phyloP scores from a whole-genome alignment of 2,888 invertebrate genomes.

The Eumerus sabulonum region DNA sequence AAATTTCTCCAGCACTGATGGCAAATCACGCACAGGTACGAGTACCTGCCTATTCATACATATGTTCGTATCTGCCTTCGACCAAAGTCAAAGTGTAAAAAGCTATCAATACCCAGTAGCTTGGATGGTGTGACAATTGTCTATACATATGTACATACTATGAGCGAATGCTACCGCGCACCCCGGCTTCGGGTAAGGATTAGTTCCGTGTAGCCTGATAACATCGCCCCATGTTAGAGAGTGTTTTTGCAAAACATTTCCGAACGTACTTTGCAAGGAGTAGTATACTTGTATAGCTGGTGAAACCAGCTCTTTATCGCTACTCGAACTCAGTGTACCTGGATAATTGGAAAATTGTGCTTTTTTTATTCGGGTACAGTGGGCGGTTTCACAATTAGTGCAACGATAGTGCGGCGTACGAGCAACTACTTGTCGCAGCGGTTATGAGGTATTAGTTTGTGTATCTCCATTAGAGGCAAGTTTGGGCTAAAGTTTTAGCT shows the following conservation, averaged over 20 bases:
- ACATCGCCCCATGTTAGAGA: slow-evolving; percentile 49
- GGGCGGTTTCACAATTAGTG: slow-evolving; percentile 26
- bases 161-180: slow-evolving; percentile 55
- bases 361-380: slow-evolving; percentile 37
- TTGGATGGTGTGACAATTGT: slow-evolving; percentile 57
- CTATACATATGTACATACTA: background rate
- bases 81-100: slow-evolving; percentile 60
- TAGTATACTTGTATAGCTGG: slow-evolving; percentile 15
- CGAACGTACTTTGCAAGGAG: slow-evolving; percentile 21
- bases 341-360: slow-evolving; percentile 66
- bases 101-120: slow-evolving; percentile 67
- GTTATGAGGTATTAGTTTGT: slow-evolving; percentile 57
- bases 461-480: slow-evolving; percentile 59
- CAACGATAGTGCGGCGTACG: slow-evolving; percentile 25
- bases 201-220: slow-evolving; percentile 55
- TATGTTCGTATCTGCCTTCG: slow-evolving; percentile 2
- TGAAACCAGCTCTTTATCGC: slow-evolving; percentile 46
- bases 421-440: slow-evolving; percentile 36
- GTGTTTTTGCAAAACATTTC: slow-evolving; percentile 58
- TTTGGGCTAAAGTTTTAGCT: slow-evolving; percentile 21
- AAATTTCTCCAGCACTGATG: slow-evolving; percentile 45
- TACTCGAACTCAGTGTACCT: slow-evolving; percentile 45
- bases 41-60: slow-evolving; percentile 13
- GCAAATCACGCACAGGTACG: slow-evolving; percentile 41
- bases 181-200: slow-evolving; percentile 42